phyloP scores from a whole-genome alignment of 2,113 vertebrate species.

The Xiphophorus maculatus region DNA sequence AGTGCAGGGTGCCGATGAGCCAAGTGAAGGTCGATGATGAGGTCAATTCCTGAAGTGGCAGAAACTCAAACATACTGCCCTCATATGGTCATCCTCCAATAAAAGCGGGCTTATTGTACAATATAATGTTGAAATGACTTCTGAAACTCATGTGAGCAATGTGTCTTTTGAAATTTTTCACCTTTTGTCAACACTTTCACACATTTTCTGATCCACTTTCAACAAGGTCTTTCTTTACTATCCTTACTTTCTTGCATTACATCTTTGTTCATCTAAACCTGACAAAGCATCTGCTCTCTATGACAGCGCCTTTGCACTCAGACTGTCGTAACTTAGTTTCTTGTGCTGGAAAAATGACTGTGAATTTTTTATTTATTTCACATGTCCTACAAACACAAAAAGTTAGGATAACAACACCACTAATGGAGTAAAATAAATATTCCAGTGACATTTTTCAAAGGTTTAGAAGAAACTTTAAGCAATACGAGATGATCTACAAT shows the following conservation, averaged over 20 bases:
- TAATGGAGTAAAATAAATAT: background rate
- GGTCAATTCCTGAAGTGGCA: slow-evolving; percentile 73
- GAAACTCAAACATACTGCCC: slow-evolving; percentile 17
- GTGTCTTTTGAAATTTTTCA: background rate
- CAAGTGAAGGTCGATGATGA: slow-evolving; percentile 73
- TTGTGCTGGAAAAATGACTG: too few relatives aligned
- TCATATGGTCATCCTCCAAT: background rate
- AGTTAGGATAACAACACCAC: background rate
- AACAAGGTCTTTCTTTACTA: background rate
- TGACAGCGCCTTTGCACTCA: slow-evolving; percentile 60
- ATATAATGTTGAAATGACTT: background rate
- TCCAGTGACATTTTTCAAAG: background rate
- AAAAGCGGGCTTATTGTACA: background rate
- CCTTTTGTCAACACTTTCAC: slow-evolving; percentile 19
- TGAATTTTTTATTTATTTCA: too few relatives aligned
- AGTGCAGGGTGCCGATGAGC: slow-evolving; percentile 69
- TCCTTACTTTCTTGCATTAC: slow-evolving; percentile 1
- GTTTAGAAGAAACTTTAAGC: background rate
- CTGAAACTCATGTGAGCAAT: background rate
- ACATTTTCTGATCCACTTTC: slow-evolving; percentile 1
- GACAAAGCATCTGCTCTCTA: slow-evolving; percentile 7
- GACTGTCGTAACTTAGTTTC: slow-evolving; percentile 24
- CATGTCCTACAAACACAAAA: background rate
- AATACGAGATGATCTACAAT: background rate
- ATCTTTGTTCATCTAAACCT: slow-evolving; percentile 11